Conservation (phyloP, 2,797 vertebrate species). For the Pteropus rufus region DNA sequence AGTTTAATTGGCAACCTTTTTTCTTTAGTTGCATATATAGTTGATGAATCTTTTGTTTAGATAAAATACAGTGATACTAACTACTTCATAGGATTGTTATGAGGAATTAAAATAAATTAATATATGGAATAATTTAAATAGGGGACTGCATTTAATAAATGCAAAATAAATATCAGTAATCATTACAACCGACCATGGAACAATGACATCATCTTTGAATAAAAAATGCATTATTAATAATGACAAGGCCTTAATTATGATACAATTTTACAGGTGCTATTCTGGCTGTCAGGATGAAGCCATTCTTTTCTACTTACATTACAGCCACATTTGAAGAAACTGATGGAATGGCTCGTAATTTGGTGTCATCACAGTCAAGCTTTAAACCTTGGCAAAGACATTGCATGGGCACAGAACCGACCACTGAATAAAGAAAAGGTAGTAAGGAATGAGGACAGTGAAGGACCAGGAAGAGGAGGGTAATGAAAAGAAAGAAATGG, state of each 20-base stretch:
- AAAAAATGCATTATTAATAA: not conserved
- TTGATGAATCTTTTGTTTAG: constrained; percentile 15
- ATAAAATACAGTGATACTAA: not conserved
- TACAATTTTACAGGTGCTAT: not conserved
- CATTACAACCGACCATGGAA: not conserved
- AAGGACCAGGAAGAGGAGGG: not conserved
- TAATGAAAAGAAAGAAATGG: constrained; percentile 27
- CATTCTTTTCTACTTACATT: constrained; percentile 89
- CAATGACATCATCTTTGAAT: not conserved
- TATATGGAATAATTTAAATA: not conserved
- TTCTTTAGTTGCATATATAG: not conserved
- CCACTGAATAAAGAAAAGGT: constrained; percentile 81
- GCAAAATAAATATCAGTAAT: not conserved
- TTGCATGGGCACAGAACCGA: constrained; percentile 85
- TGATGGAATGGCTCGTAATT: constrained; percentile 86
- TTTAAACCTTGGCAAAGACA: constrained; percentile 92
- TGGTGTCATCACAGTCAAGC: constrained; percentile 89
- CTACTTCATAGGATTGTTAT: not conserved
- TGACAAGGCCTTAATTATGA: not conserved
- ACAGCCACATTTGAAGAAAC: constrained; percentile 92
- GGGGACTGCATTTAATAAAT: not conserved
- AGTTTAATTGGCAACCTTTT: not conserved
- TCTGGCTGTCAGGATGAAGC: not conserved
- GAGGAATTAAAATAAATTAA: not conserved
- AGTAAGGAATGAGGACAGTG: not conserved